phyloP scores from a whole-genome alignment of 2,888 invertebrate species.

The Nomada fucata region DNA sequence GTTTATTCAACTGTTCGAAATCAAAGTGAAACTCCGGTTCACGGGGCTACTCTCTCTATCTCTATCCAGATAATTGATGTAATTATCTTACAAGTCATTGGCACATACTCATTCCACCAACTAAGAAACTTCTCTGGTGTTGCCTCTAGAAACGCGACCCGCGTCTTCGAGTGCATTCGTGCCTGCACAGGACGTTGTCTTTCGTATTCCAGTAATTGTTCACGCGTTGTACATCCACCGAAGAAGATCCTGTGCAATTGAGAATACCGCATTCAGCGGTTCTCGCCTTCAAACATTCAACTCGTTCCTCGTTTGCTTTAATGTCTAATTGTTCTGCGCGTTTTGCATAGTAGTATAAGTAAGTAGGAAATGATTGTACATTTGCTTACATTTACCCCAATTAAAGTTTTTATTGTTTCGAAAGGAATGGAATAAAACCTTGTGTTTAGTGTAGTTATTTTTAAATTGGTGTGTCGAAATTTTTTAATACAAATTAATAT shows the following conservation, averaged over 20 bases:
- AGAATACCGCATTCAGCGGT: constrained; percentile 55
- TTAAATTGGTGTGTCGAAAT: no score
- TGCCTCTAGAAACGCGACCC: constrained; percentile 38
- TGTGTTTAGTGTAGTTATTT: no score
- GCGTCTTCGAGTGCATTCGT: constrained; percentile 39
- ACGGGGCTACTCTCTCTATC: constrained; percentile 35
- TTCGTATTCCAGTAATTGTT: constrained; percentile 69
- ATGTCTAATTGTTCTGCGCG: no score
- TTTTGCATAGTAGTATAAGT: no score
- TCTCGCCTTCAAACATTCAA: constrained; percentile 25
- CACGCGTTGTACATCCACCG: constrained; percentile 57
- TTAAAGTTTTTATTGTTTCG: no score
- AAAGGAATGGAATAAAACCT: no score
- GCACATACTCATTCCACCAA: constrained; percentile 63
- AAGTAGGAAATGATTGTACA: no score
- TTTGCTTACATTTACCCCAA: no score
- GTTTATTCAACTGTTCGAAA: constrained; percentile 72
- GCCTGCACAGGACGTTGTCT: constrained; percentile 48
- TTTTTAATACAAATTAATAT: no score
- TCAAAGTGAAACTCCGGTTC: constrained; percentile 69
- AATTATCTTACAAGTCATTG: constrained; percentile 73
- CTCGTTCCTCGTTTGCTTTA: background rate
- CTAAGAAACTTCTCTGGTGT: constrained; percentile 60
- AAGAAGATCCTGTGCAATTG: constrained; percentile 64
- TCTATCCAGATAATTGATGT: constrained; percentile 70